Evolutionary conservation across 53 echinoderm and acorn worm genomes (phyloP), one percentile per base, ranked within the genome.

Genomic region (Holothuria scabra): DNA sequence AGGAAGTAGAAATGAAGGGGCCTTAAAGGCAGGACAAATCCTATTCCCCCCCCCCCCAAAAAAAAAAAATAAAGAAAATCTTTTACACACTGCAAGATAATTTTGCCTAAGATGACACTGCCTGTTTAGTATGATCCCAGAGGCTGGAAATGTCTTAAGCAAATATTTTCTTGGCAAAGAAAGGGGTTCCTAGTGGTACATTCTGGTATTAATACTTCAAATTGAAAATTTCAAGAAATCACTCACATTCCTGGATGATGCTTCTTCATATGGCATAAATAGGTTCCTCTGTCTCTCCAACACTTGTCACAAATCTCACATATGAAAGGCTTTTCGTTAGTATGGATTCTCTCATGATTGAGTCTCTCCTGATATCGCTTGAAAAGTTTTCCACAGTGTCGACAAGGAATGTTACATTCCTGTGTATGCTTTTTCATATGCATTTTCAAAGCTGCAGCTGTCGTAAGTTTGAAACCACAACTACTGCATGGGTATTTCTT

Each of bases 161-260:
- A n/a, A n/a, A n/a, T n/a, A n/a, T n/a, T n/a, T n/a, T n/a, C n/a
- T n/a, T n/a, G n/a, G n/a, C n/a, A n/a, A n/a, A n/a, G n/a, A n/a
- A n/a, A n/a, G n/a, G n/a, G n/a, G n/a, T n/a, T n/a, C n/a, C n/a
- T n/a, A n/a, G n/a, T n/a, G 6, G 6, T 10, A 41, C 6, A 41
- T 41, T 41, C 0, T 41, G 41, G 0, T 41, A 41, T 5, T 41
- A 10, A 41, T 41, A 4, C 7, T 41, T 41, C 6, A 41, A 41
- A 41, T 41, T 41, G 6, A 8, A 41, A 41, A 41, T 35, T 6
- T 35, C 6, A 3, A 35, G 1, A 29, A 81, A 3, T 28, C 12
- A 81, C 82, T 81, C 46, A 81, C 82, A 23, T 22, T 35, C 82
- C 82, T 32, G 82, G 82, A 28, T 81, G 82, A 28, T 81, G 38